Conservation (phyloP, 2,888 invertebrate genomes). For the Sesia apiformis region DNA sequence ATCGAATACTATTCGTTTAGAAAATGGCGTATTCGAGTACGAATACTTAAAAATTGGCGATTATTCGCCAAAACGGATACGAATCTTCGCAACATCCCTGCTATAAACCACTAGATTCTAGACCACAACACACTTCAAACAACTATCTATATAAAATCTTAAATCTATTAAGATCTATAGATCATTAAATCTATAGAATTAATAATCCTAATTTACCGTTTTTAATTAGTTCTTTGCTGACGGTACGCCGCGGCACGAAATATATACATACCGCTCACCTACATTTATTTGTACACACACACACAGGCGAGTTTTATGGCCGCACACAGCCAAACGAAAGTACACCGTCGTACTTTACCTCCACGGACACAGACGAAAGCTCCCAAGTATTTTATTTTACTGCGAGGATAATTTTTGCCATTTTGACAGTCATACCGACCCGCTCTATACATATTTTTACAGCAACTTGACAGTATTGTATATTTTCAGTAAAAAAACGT, state of each 20-base stretch:
- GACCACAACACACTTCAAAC: too few species aligned
- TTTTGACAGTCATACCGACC: slow-evolving; percentile 14
- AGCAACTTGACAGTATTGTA: too few species aligned
- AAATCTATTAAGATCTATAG: too few species aligned
- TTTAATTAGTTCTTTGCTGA: slow-evolving; percentile 23
- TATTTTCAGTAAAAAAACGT: too few species aligned
- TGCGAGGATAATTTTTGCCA: slow-evolving; percentile 41
- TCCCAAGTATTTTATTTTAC: slow-evolving; percentile 32
- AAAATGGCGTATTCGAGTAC: too few species aligned
- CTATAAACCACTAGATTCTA: too few species aligned
- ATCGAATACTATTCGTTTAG: too few species aligned
- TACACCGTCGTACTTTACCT: slow-evolving; percentile 22
- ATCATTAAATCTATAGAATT: background rate
- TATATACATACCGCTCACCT: slow-evolving; percentile 65
- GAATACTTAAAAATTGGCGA: too few species aligned
- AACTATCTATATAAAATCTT: too few species aligned
- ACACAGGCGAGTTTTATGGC: slow-evolving; percentile 58
- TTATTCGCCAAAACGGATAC: too few species aligned
- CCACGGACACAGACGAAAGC: slow-evolving; percentile 20
- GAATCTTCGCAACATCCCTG: too few species aligned
- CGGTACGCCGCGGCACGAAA: slow-evolving; percentile 31
- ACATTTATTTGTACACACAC: slow-evolving; percentile 68
- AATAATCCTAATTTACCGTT: background rate
- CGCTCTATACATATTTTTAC: too few species aligned
- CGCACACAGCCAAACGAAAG: slow-evolving; percentile 22